phyloP scores from a whole-genome alignment of 2,113 vertebrate species.

The Crotalus helleri region DNA sequence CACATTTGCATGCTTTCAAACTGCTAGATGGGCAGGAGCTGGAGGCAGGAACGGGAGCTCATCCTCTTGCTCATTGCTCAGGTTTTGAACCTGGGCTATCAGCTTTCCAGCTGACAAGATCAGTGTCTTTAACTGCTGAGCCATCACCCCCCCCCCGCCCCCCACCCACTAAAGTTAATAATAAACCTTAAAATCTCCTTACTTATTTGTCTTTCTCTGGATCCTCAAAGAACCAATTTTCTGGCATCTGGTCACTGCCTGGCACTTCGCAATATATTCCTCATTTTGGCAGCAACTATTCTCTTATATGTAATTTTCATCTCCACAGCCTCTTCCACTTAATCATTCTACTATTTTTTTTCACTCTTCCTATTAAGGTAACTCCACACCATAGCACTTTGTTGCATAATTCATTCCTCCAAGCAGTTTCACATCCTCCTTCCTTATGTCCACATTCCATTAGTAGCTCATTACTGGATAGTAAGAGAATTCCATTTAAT shows the following conservation, averaged over 20 bases:
- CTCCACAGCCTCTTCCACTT: not conserved
- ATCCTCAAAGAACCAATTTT: not conserved
- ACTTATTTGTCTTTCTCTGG: not conserved
- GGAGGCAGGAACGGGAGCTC: not conserved
- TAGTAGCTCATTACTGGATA: not conserved
- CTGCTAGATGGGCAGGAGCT: not conserved
- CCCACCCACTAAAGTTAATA: not conserved
- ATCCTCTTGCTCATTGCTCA: accelerated
- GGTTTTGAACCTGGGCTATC: not conserved
- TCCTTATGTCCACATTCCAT: not conserved
- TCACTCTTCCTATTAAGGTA: not conserved
- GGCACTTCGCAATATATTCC: not conserved
- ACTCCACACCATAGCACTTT: not conserved
- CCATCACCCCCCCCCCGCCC: not conserved
- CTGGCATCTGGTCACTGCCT: not conserved
- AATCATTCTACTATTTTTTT: not conserved
- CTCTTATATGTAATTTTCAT: not conserved
- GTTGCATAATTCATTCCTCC: not conserved
- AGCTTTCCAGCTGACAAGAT: not conserved
- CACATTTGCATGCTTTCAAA: not conserved
- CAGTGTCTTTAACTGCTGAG: not conserved
- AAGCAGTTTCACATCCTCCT: not conserved
- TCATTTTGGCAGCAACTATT: not conserved
- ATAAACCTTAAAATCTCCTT: not conserved
- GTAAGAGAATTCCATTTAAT: not conserved